These are phyloP conservation scores for Chlorospingus semifuscus DNA, from an alignment of 2,797 vertebrate genomes.

Conservation along the genomic window DNA sequence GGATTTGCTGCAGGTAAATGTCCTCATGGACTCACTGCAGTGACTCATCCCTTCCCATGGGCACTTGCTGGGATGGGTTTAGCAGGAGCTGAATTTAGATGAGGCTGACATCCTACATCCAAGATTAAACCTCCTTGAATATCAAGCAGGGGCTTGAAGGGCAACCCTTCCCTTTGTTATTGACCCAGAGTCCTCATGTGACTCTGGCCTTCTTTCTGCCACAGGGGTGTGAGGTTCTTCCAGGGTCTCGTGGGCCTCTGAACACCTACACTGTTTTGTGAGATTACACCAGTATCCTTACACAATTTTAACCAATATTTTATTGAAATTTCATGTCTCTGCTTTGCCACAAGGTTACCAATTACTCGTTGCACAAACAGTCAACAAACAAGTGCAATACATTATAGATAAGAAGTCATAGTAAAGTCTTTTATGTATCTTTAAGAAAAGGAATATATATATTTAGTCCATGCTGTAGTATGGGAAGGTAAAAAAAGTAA, in stretches of 20 bases:
- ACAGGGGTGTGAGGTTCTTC: background rate
- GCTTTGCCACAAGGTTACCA: background rate
- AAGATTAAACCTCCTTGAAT: background rate
- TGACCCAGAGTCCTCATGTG: fast-evolving
- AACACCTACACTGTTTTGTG: background rate
- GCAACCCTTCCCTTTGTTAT: background rate
- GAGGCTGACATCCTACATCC: background rate
- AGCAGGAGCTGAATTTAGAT: background rate
- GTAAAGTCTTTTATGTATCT: background rate
- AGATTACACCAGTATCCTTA: background rate
- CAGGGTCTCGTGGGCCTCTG: background rate
- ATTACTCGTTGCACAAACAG: background rate
- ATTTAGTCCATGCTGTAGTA: background rate
- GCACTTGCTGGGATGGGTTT: background rate
- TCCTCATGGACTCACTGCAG: background rate
- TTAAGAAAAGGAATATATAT: background rate
- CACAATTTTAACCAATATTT: background rate
- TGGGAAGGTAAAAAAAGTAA: background rate
- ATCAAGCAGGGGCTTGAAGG: background rate
- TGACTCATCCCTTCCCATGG: background rate
- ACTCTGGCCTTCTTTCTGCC: background rate
- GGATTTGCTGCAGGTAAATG: background rate
- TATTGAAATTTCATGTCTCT: background rate
- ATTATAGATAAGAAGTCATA: background rate
- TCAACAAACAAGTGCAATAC: background rate